phyloP scores from a whole-genome alignment of 2,797 vertebrate genomes.

The Mionectes olivaceus region DNA sequence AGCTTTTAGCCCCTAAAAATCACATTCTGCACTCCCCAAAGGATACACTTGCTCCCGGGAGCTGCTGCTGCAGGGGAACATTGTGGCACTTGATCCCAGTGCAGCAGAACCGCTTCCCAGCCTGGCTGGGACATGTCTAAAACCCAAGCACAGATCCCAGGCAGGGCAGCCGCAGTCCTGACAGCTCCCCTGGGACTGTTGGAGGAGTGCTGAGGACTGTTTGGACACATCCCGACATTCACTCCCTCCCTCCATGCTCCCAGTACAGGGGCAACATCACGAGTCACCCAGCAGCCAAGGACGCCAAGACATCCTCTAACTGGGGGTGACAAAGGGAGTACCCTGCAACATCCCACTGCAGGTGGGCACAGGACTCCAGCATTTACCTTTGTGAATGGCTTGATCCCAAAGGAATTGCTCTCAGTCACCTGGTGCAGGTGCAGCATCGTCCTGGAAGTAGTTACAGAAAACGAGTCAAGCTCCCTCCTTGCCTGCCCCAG shows the following conservation, averaged over 20 bases:
- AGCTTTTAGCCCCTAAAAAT: neutral
- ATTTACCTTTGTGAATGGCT: slow-evolving; percentile 83
- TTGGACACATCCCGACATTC: neutral
- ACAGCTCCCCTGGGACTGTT: neutral
- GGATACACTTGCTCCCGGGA: accelerated
- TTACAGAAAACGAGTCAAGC: neutral
- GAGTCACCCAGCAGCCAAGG: neutral
- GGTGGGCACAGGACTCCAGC: neutral
- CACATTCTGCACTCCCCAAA: neutral
- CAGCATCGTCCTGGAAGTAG: slow-evolving; percentile 84
- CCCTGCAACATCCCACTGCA: neutral
- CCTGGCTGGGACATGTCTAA: neutral
- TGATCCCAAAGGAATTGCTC: slow-evolving; percentile 87
- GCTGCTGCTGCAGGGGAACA: neutral
- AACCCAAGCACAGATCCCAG: neutral
- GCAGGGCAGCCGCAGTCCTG: neutral
- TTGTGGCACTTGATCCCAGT: neutral
- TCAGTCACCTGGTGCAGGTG: slow-evolving; percentile 88
- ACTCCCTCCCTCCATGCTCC: neutral
- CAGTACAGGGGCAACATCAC: neutral
- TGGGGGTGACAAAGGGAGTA: neutral
- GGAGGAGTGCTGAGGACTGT: neutral
- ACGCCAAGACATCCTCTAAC: neutral
- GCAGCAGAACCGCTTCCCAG: neutral
- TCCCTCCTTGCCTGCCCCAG: neutral